phyloP scores from a whole-genome alignment of 2,113 vertebrate genomes.

The Phainopepla nitens region DNA sequence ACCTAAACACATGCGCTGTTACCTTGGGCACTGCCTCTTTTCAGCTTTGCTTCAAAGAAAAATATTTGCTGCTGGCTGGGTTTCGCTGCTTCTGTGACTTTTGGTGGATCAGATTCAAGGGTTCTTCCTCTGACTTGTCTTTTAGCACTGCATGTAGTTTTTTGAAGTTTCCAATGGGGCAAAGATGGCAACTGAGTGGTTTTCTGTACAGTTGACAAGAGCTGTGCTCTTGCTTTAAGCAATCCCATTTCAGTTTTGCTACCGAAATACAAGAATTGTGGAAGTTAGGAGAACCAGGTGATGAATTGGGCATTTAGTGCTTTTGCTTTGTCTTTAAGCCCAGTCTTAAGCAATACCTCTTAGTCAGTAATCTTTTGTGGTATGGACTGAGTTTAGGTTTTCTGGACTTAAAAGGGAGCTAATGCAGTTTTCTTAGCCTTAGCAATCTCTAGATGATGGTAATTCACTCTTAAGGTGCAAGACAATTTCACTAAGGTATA shows the following conservation, averaged over 20 bases:
- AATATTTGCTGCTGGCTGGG: neutral
- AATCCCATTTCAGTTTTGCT: neutral
- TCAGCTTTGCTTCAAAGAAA: neutral
- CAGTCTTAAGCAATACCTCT: neutral
- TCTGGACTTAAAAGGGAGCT: neutral
- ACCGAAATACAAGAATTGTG: neutral
- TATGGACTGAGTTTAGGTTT: neutral
- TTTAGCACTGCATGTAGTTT: neutral
- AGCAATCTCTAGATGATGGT: neutral
- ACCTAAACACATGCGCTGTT: neutral
- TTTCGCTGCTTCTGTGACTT: neutral
- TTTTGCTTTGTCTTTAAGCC: neutral
- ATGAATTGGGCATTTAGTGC: neutral
- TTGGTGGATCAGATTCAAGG: neutral
- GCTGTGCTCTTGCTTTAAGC: neutral
- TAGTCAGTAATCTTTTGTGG: neutral
- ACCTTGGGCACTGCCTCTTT: neutral
- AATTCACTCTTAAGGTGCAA: neutral
- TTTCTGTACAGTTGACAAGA: neutral
- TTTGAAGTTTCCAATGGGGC: neutral
- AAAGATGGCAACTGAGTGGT: rapidly evolving
- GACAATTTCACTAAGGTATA: neutral
- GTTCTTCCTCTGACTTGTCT: neutral
- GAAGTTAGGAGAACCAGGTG: neutral
- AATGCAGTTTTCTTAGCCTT: neutral